Percentiles rank a stretch among this genome's conserved stretches.
Conservation (phyloP, 2,113 vertebrate genomes). For the Edolisoma coerulescens region DNA sequence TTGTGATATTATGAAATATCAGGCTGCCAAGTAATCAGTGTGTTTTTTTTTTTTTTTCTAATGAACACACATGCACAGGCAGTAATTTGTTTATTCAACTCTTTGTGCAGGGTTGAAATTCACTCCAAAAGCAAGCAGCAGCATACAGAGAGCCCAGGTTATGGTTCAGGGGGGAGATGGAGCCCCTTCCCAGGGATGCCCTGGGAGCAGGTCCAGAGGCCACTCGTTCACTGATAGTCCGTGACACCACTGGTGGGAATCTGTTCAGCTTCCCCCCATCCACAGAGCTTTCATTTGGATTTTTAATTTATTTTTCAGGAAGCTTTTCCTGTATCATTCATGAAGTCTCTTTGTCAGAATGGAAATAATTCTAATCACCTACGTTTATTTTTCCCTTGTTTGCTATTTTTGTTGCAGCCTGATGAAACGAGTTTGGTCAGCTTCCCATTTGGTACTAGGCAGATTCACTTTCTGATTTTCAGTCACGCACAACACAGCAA, state of each 20-base stretch:
- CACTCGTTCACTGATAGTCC: fast-evolving
- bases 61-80: background rate
- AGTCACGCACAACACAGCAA: constrained; percentile 14
- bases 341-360: background rate
- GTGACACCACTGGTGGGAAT: background rate
- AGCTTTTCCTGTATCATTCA: background rate
- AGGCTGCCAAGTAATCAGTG: constrained; percentile 33
- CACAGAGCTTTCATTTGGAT: background rate
- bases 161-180: background rate
- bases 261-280: background rate
- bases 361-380: constrained; percentile 30
- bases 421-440: constrained; percentile 19
- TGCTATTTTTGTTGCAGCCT: background rate
- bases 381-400: constrained; percentile 8
- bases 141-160: background rate
- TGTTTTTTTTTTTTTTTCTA: background rate
- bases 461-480: constrained; percentile 51
- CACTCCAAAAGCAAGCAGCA: background rate
- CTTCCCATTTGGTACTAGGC: background rate
- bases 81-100: constrained; percentile 45
- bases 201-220: background rate
- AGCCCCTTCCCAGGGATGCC: background rate
- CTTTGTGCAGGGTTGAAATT: background rate
- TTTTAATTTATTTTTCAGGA: background rate
- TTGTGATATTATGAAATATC: constrained; percentile 41